phyloP scores from a whole-genome alignment of 2,888 invertebrate genomes.

The Andrena hattorfiana region DNA sequence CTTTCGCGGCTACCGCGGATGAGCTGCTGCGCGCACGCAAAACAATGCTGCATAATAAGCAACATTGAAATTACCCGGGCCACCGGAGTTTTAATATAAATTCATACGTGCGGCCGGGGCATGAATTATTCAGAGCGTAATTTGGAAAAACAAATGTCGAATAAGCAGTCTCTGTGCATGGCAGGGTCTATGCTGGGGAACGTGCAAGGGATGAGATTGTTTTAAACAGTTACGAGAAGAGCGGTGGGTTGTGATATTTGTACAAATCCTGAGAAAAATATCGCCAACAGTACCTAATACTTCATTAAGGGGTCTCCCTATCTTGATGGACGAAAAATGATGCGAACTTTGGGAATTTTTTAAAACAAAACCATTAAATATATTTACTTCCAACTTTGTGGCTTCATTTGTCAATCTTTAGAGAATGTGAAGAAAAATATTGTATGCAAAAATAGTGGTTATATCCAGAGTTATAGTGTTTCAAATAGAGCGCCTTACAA shows the following conservation, averaged over 20 bases:
- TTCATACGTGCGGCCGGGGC: constrained; percentile 68
- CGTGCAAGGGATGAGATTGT: constrained; percentile 11
- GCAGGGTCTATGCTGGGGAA: not conserved
- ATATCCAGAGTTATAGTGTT: no score
- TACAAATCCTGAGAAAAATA: not conserved
- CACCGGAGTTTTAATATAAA: constrained; percentile 76
- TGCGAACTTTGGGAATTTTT: no score
- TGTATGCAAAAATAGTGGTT: no score
- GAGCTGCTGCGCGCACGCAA: constrained; percentile 6
- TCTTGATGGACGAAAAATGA: no score
- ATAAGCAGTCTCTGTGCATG: constrained; percentile 45
- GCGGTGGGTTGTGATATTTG: not conserved
- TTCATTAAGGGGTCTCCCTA: no score
- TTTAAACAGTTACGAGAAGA: constrained; percentile 22
- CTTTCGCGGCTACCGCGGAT: constrained; percentile 22
- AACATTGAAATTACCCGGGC: constrained; percentile 64
- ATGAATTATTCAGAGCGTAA: constrained; percentile 77
- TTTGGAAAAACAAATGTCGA: constrained; percentile 73
- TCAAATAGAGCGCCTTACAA: no score
- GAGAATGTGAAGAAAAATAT: no score
- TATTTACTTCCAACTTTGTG: no score
- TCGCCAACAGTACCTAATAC: not conserved
- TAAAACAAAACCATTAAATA: no score
- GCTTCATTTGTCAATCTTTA: no score
- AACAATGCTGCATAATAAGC: constrained; percentile 65